These are phyloP conservation scores for Monopterus albus DNA, from an alignment of 2,113 vertebrate genomes.

Conservation along the genomic window DNA sequence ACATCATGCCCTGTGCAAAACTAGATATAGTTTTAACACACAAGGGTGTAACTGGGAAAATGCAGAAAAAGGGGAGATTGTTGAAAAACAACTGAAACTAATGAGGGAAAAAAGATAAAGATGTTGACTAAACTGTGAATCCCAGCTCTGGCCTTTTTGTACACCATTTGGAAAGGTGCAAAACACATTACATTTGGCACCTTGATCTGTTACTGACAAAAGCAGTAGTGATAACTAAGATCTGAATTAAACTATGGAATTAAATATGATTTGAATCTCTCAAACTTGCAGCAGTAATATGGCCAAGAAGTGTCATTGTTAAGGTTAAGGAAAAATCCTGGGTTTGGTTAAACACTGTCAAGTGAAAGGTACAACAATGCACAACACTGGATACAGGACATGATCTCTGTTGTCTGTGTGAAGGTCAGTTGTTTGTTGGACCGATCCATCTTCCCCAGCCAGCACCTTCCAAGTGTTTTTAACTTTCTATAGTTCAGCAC, in stretches of 20 bases:
- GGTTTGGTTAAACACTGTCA: too few species aligned
- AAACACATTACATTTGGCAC: background rate
- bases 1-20: constrained; percentile 71
- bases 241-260: background rate
- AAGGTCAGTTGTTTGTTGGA: too few species aligned
- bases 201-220: constrained; percentile 3
- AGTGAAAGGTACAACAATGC: too few species aligned
- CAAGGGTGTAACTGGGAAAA: constrained; percentile 68
- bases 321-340: too few species aligned
- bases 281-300: too few species aligned
- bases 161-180: background rate
- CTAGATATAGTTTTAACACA: constrained; percentile 65
- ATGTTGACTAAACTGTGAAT: background rate
- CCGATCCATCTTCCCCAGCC: too few species aligned
- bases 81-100: constrained; percentile 55
- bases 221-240: background rate
- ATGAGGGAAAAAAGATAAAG: constrained; percentile 46
- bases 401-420: too few species aligned
- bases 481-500: too few species aligned
- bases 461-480: too few species aligned
- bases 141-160: background rate
- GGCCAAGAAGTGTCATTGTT: too few species aligned
- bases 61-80: constrained; percentile 51
- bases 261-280: constrained; percentile 15
- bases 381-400: too few species aligned